A percentile compares a stretch with the other conserved stretches of the same genome.
phyloP scores from a whole-genome alignment of 2,888 invertebrate genomes.

The Lepetodrilus schrolli region DNA sequence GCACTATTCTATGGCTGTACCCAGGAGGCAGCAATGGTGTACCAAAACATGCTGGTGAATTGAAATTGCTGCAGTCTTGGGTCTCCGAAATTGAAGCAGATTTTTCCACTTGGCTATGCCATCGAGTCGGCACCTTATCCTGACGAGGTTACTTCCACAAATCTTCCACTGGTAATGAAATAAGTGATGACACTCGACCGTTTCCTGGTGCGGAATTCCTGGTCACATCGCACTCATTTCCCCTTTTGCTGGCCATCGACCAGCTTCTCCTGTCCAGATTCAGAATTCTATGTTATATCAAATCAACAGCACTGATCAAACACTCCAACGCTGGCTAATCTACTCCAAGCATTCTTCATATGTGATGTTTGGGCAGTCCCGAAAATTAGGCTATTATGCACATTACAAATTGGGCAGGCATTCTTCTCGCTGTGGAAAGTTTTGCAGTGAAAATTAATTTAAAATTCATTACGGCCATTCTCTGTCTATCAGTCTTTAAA shows the following conservation, averaged over 20 bases:
- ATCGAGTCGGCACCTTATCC: neutral
- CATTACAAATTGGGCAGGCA: no score
- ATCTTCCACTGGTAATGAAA: conserved; percentile 6
- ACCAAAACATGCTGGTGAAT: no score
- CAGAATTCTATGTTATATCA: conserved; percentile 7
- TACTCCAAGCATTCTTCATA: neutral
- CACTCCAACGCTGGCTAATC: neutral
- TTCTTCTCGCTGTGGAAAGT: no score
- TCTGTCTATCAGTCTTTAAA: no score
- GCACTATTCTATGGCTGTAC: no score
- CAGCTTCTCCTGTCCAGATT: neutral
- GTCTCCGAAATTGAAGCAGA: neutral
- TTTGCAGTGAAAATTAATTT: no score
- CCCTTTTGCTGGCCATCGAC: neutral
- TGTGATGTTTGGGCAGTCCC: no score
- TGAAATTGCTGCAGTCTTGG: no score
- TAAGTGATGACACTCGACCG: neutral
- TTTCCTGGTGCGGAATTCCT: neutral
- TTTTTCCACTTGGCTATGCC: neutral
- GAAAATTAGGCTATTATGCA: no score
- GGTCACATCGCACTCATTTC: conserved; percentile 14
- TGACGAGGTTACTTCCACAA: neutral
- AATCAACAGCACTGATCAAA: conserved; percentile 17
- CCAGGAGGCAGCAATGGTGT: neutral
- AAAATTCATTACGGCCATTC: no score